Conservation (phyloP, 2,888 invertebrate genomes). For the Pollenia amentaria region DNA sequence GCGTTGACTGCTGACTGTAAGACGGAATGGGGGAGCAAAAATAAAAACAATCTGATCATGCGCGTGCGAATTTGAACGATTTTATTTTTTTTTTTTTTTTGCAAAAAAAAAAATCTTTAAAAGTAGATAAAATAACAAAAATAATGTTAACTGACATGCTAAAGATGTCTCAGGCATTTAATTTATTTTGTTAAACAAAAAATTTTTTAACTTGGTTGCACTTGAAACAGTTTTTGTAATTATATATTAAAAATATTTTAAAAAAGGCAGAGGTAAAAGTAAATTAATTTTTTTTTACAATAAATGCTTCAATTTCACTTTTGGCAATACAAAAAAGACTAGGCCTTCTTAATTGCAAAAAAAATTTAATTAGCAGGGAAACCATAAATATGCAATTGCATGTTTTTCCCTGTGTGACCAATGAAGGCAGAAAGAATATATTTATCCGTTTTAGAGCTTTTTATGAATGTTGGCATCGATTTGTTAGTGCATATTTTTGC, state of each 20-base stretch:
- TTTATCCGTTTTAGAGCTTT: too few relatives aligned
- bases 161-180: slow-evolving; percentile 28
- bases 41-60: not conserved
- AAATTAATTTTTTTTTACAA: not conserved
- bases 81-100: too few relatives aligned
- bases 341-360: too few relatives aligned
- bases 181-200: slow-evolving; percentile 1
- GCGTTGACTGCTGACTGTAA: slow-evolving; percentile 47
- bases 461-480: too few relatives aligned
- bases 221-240: not conserved
- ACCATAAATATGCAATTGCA: too few relatives aligned
- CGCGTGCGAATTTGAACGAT: slow-evolving; percentile 19
- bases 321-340: too few relatives aligned
- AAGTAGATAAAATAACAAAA: not conserved
- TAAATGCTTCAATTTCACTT: too few relatives aligned
- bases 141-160: slow-evolving; percentile 10
- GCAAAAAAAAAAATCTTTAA: not conserved
- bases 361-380: too few relatives aligned
- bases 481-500: too few relatives aligned
- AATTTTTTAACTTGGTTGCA: slow-evolving; percentile 26
- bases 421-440: too few relatives aligned
- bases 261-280: not conserved
- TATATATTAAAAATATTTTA: slow-evolving; percentile 1
- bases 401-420: too few relatives aligned
- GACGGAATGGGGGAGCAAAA: not conserved